Base-by-base conservation (phyloP, 1,140 invertebrate genomes). In the Drosophila orosa region DNA sequence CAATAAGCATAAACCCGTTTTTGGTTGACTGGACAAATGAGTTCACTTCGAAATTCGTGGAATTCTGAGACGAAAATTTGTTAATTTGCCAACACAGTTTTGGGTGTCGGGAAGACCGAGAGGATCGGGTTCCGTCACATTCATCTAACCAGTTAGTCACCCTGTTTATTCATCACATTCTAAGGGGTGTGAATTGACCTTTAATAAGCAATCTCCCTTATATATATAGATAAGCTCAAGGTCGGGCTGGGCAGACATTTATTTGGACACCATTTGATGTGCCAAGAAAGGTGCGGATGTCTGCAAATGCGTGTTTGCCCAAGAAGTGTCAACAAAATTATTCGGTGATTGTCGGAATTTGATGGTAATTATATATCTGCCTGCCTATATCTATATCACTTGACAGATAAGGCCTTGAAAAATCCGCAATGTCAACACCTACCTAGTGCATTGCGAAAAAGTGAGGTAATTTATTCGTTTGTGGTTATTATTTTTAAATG, bases 1-100 rank as follows among this genome's bases (percentile, higher is more conserved):
- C 54, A 56, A 55, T 73, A 74, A 75, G 61, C 75, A 78, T 75
- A 75, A 86, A 86, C 78, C 39, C 45, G 81, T 85, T 85, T 62
- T 44, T 50, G 22, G 40, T 12, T 42, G 13, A 19, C 24, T 31
- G 73, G 72, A 48, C 59, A 81, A 81, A 81, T 81, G 73, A 67
- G 78, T 78, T 74, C 63, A 71, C 40, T 66, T 45, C 9, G 56
- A 75, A 71, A 85, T 85, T 87, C 82, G 45, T 59, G 62, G 83
- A 86, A 86, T 86, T 87, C 59, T 61, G 33, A 69, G 35, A 31
- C 39, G 39, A 45, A 66, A 63, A 66, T 73, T 81, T 75, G 78
- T 86, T 80, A 52, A 69, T 69, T 69, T 45, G 66, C 24, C 37
- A 69, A 42, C 25, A 47, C 13, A 22, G 62, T 40, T 57, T 68